Conservation (phyloP, 2,113 vertebrate genomes). For the Nipponia nippon region DNA sequence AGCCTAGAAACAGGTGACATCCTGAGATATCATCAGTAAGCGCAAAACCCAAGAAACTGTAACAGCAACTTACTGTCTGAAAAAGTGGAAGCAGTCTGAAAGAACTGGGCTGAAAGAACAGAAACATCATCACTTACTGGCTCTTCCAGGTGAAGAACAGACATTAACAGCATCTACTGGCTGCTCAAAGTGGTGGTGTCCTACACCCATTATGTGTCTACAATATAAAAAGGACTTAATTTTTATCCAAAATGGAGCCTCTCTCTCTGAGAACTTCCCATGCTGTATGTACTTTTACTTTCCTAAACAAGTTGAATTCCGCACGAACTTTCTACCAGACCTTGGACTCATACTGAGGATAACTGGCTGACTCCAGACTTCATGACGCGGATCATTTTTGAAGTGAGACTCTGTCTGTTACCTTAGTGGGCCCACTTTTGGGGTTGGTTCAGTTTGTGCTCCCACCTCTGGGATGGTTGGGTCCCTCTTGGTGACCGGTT, state of each 20-base stretch:
- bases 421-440: too few species aligned
- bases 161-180: not conserved
- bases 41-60: not conserved
- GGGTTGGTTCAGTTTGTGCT: not conserved
- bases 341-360: not conserved
- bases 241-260: not conserved
- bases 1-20: not conserved
- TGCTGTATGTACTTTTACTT: not conserved
- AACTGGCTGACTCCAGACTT: not conserved
- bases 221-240: not conserved
- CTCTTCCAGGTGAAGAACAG: not conserved
- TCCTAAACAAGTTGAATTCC: not conserved
- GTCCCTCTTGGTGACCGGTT: not conserved
- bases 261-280: not conserved
- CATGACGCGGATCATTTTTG: fast-evolving
- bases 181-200: not conserved
- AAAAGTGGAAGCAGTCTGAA: not conserved
- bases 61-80: not conserved
- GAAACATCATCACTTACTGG: not conserved
- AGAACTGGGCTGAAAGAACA: not conserved
- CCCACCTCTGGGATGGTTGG: not conserved
- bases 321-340: not conserved
- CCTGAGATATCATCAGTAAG: not conserved
- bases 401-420: not conserved
- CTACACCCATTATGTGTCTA: not conserved